Evolutionary conservation across 1,140 invertebrate genomes (phyloP), one percentile per base, ranked within the genome.

Genomic region (Caenorhabditis briggsae): DNA sequence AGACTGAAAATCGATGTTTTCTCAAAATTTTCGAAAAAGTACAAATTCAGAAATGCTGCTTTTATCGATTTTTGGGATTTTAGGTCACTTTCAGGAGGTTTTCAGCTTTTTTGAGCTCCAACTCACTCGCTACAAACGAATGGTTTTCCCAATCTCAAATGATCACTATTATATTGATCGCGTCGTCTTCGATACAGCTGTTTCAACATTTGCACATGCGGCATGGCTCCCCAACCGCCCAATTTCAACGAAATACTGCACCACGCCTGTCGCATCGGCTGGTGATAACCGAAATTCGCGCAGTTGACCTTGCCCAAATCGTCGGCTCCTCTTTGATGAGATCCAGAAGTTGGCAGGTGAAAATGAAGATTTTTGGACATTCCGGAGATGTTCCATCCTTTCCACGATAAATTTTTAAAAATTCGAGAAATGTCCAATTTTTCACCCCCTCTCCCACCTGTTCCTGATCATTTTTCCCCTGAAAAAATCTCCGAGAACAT

Each of bases 181-280:
- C 70, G 12, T 9, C 33, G 12, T 50, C 46, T 53, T 23, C 70
- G 25, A 41, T 78, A 78, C 46, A 78, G 50, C n/a, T 78, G 70
- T 50, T 78, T 78, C 46, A 78, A n/a, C 70, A 78, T 78, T 25
- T 78, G 70, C 3, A 78, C 70, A 23, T 78, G 70, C 33, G 48
- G 70, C 5, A 78, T 78, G 3, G 70, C 20, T 20, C 70, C 70
- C 70, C 70, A 78, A 20, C 70, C 70, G n/a, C 70, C 70, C 2
- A 78, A n/a, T n/a, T 78, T 78, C 70, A 78, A 53, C 14, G 70
- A 78, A 50, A 78, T 43, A 50, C 70, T 78, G n/a, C 70, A 78
- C 70, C 70, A 78, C 2, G 70, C 18, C 23, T 78, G 70, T 50
- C 70, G 6, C 70, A 78, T 50, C 12, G 20, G 43, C 23, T 78